These are phyloP conservation scores for Nomada ruficornis DNA, from an alignment of 2,888 invertebrate species.

Conservation along the genomic window DNA sequence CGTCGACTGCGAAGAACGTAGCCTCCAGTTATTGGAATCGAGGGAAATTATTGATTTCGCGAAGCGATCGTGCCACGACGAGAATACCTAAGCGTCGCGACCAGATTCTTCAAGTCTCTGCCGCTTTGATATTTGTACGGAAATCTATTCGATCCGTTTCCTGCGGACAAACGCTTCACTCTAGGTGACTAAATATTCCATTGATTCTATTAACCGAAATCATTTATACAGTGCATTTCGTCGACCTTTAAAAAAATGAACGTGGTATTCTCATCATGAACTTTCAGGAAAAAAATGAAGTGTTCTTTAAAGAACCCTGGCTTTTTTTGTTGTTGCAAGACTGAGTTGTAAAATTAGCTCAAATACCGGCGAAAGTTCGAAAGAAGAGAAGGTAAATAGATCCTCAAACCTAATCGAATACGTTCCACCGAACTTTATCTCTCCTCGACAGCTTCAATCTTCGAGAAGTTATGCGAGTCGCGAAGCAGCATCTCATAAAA, in stretches of 20 bases:
- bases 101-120: slow-evolving; percentile 7
- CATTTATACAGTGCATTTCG: not conserved
- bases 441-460: not conserved
- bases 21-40: slow-evolving; percentile 14
- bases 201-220: not conserved
- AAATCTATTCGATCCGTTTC: not conserved
- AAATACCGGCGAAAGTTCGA: not conserved
- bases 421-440: slow-evolving; percentile 15
- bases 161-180: too few relatives aligned
- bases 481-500: slow-evolving; percentile 5
- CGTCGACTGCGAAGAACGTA: not conserved
- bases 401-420: not conserved
- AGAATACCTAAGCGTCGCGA: slow-evolving; percentile 1
- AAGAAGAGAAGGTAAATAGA: not conserved
- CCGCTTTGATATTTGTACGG: slow-evolving; percentile 14
- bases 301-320: not conserved
- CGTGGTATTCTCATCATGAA: too few relatives aligned
- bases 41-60: slow-evolving; percentile 28
- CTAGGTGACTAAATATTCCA: not conserved
- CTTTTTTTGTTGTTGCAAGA: not conserved
- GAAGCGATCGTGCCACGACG: not conserved
- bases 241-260: too few relatives aligned
- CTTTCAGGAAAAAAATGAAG: too few relatives aligned
- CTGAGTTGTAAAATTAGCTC: not conserved
- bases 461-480: slow-evolving; percentile 1